Percentiles rank a stretch among this genome's conserved stretches.
Evolutionary conservation across 2,888 invertebrate species (phyloP).

Genomic region (Leptopterna dolabrata): DNA sequence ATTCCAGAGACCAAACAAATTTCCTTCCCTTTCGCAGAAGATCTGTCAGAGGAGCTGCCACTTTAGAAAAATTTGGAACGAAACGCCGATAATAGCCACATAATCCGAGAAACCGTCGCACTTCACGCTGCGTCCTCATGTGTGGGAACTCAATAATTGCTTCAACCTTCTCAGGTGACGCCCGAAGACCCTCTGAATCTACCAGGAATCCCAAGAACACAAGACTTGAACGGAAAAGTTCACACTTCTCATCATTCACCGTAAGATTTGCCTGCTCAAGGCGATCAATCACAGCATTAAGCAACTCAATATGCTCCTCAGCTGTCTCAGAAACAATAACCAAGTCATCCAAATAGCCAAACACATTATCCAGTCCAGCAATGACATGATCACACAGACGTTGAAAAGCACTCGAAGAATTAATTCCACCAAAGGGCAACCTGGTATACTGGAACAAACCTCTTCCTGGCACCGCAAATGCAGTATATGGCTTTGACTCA

Average conservation of each 20-base stretch:
- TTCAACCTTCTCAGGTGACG: constrained; percentile 45
- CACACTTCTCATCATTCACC: not conserved
- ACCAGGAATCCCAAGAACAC: constrained; percentile 59
- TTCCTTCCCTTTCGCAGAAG: not conserved
- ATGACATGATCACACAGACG: constrained; percentile 59
- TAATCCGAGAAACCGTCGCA: constrained; percentile 53
- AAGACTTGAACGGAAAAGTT: not conserved
- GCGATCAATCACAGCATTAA: constrained; percentile 30
- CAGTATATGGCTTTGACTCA: not conserved
- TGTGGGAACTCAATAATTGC: constrained; percentile 40
- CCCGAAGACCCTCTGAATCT: constrained; percentile 28
- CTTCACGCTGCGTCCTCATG: constrained; percentile 53
- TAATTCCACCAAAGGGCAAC: constrained; percentile 61
- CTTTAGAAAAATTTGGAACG: constrained; percentile 60
- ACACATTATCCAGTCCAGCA: constrained; percentile 40
- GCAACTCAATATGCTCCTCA: not conserved
- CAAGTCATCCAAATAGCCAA: constrained; percentile 37
- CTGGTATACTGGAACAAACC: constrained; percentile 50
- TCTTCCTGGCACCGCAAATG: not conserved
- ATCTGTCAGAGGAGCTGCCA: constrained; percentile 58
- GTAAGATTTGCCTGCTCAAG: constrained; percentile 30
- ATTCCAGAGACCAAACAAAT: not conserved
- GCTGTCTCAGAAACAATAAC: not conserved
- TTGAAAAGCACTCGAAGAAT: constrained; percentile 57
- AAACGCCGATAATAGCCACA: constrained; percentile 61